Base-by-base conservation (phyloP, 2,113 vertebrate species). In the Delphinapterus leucas region DNA sequence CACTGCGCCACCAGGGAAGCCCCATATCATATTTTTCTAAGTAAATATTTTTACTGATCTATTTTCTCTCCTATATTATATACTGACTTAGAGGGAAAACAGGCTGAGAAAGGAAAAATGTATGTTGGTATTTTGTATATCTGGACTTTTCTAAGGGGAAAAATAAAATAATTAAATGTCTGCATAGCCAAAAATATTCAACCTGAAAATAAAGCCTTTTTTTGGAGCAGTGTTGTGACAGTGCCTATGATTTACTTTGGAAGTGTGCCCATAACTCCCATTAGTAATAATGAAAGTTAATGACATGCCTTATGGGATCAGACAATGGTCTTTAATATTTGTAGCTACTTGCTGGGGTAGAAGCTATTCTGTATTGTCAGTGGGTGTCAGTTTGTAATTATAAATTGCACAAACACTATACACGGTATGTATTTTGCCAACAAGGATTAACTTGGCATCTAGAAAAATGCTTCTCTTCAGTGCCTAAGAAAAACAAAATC, bases 251-350 rank as follows among this genome's bases (percentile, higher is more conserved):
- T 96, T 98, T 96, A 47, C 49, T 97, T 96, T 98, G 98, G 97
- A 98, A 76, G 71, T 84, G 88, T 77, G 97, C 97, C 97, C 60
- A 33, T 94, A 96, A 88, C 87, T 97, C 93, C 80, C 90, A 97
- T 97, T 98, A 96, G 96, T 93, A 97, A 90, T 98, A 97, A 98
- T 97, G 97, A 93, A 97, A 96, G 96, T 97, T 97, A 98, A 97
- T 98, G 96, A 82, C 87, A 92, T 96, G 96, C 31, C 96, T 98
- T 96, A 97, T 94, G 79, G 60, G 76, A 97, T 89, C 14, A 71
- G 88, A 93, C 74, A 38, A 96, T 97, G 28, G 77, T 76, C 92
- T 97, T 97, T 95, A 68, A 93, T 95, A 70, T 98, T 47, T 95
- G 33, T 55, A 93, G 73, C 38, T 92, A 84, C 74, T 98, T 96